These are phyloP conservation scores for Callionymus lyra DNA, from an alignment of 2,113 vertebrate species.

Conservation along the genomic window DNA sequence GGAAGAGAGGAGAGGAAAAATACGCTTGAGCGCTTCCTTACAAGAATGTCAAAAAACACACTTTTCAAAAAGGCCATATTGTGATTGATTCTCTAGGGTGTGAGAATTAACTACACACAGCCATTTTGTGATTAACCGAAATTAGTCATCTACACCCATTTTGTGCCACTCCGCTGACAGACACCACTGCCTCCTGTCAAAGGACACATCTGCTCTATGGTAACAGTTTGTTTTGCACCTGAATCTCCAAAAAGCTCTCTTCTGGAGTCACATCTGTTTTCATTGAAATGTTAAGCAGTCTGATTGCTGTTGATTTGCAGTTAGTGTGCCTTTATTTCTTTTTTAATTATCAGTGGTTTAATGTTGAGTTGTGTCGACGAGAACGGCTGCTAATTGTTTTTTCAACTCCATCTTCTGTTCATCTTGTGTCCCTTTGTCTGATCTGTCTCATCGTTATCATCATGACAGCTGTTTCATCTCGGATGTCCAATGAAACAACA, in stretches of 20 bases:
- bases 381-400: slow-evolving; percentile 85
- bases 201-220: slow-evolving; percentile 17
- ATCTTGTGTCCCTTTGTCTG: slow-evolving; percentile 41
- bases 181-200: slow-evolving; percentile 5
- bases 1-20: slow-evolving; percentile 2
- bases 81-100: too few relatives aligned
- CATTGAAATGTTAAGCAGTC: slow-evolving; percentile 57
- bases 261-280: slow-evolving; percentile 19
- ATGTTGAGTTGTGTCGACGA: slow-evolving; percentile 1
- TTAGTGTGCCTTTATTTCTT: too few relatives aligned
- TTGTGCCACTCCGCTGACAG: slow-evolving; percentile 2
- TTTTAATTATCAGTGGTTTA: too few relatives aligned
- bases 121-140: neutral
- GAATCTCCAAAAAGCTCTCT: too few relatives aligned
- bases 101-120: too few relatives aligned
- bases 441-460: slow-evolving; percentile 35
- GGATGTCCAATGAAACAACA: slow-evolving; percentile 30
- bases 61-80: too few relatives aligned
- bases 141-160: neutral
- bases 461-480: slow-evolving; percentile 55
- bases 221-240: slow-evolving; percentile 43
- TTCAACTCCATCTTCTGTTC: slow-evolving; percentile 36
- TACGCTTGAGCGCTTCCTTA: slow-evolving; percentile 6
- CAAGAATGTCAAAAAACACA: neutral
- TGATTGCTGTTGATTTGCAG: slow-evolving; percentile 1